Base-by-base conservation (phyloP, 2,797 vertebrate genomes). In the Varecia variegata region DNA sequence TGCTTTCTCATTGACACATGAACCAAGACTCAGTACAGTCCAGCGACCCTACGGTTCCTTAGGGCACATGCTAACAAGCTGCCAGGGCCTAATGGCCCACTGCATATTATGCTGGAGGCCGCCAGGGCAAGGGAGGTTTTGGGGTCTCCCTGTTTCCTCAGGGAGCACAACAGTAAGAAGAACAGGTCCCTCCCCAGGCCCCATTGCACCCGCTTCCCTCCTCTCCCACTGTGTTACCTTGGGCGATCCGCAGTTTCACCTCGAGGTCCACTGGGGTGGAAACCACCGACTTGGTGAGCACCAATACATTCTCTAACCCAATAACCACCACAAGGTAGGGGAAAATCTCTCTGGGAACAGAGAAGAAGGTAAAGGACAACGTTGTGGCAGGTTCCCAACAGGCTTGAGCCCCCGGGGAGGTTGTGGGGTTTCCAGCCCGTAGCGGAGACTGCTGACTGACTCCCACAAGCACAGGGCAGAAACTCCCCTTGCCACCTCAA, bases 291-390 rank as follows among this genome's bases (percentile, higher is more conserved):
- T 99, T 99, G 45, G 99, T 99, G 97, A 99, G 99, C 56, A 99
- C 99, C 94, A 99, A 71, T 93, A 99, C 99, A 0, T 99, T 99
- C 98, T 99, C 99, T n/a, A 99, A 97, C 86, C 99, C 99, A 0
- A 99, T 99, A 68, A 99, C 99, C 20, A 99, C 99, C 96, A 99
- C 99, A 81, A 99, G 98, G 97, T 99, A 99, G 0, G 99, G 99
- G 87, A 99, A 99, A 58, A 99, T 99, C 98, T 99, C 99, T 3
- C 99, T 99, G 98, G 1, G 35, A 58, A 94, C 54, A 95, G 5
- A 94, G 15, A 94, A 47, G 23, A 27, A 3, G 32, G 92, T 7
- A 30, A 93, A 21, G 54, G 50, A 52, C 9, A 11, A 47, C 0
- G 5, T 27, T 65, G 67, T 56, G 47, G 40, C 35, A 21, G 47